A percentile compares a stretch with the other conserved stretches of the same genome.
Evolutionary conservation across 2,888 invertebrate species (phyloP).

Genomic region (Drosophila affinis): DNA sequence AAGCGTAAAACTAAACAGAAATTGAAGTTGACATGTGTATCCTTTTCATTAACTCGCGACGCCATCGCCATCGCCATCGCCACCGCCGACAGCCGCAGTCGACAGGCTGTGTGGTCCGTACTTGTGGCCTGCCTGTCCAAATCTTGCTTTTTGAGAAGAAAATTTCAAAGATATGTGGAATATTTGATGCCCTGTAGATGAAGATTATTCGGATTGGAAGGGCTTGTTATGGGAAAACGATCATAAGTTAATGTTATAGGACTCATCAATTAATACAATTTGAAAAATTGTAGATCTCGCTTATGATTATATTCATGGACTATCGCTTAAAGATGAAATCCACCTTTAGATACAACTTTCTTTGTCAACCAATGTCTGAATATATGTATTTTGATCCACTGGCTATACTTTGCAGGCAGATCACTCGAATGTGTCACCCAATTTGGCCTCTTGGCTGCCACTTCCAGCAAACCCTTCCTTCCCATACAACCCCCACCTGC

Average conservation of each 20-base stretch:
- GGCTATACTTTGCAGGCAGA: background rate
- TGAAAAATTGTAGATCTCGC: too few relatives aligned
- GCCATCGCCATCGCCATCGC: conserved; percentile 32
- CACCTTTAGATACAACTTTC: too few relatives aligned
- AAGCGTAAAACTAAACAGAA: conserved; percentile 58
- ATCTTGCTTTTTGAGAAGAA: conserved; percentile 27
- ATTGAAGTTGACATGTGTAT: conserved; percentile 84
- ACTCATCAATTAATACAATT: too few relatives aligned
- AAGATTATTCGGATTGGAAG: too few relatives aligned
- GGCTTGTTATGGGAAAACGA: background rate
- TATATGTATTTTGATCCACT: too few relatives aligned
- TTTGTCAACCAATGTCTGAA: too few relatives aligned
- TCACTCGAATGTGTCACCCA: background rate
- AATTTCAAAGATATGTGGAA: background rate
- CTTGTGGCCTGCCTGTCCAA: conserved; percentile 42
- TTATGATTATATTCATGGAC: too few relatives aligned
- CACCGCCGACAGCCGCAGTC: conserved; percentile 35
- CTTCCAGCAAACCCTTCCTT: conserved; percentile 9
- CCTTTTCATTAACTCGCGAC: conserved; percentile 83
- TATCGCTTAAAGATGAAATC: too few relatives aligned
- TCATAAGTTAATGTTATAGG: too few relatives aligned
- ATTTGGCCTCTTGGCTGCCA: background rate
- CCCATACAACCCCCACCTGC: background rate
- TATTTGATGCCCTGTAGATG: conserved; percentile 19
- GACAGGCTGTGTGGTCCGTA: conserved; percentile 29